A percentile compares a stretch with the other conserved stretches of the same genome.
Conservation (phyloP, 2,113 vertebrate species). For the Rhinogobius similis region DNA sequence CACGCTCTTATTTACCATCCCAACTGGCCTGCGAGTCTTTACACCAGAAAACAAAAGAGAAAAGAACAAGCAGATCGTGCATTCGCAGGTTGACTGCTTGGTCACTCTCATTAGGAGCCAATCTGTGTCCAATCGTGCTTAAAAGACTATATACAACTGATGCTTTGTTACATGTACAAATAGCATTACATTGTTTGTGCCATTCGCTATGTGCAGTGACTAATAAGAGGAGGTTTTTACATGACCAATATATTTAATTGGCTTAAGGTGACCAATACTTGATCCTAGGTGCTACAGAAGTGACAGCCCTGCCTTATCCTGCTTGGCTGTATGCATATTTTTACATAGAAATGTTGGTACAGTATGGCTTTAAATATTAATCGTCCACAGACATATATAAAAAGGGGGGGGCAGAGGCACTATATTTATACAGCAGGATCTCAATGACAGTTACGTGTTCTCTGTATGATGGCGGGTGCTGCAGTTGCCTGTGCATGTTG, state of each 20-base stretch:
- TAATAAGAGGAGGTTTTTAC: not conserved
- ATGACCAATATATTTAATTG: not conserved
- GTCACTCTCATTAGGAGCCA: constrained; percentile 36
- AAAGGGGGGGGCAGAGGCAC: constrained; percentile 7
- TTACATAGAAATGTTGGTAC: constrained; percentile 32
- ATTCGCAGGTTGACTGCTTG: constrained; percentile 26
- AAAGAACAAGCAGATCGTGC: constrained; percentile 43
- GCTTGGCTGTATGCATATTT: constrained; percentile 10
- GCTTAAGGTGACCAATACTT: not conserved
- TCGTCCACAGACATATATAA: not conserved
- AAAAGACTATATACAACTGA: constrained; percentile 3
- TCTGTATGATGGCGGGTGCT: constrained; percentile 26
- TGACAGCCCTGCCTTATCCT: not conserved
- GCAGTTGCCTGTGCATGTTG: constrained; percentile 38
- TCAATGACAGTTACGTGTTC: constrained; percentile 7
- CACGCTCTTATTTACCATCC: constrained; percentile 44
- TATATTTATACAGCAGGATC: constrained; percentile 8
- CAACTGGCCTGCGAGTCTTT: constrained; percentile 47
- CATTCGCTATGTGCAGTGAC: not conserved
- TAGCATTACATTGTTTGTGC: not conserved
- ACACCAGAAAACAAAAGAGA: constrained; percentile 46
- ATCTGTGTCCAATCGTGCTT: constrained; percentile 33
- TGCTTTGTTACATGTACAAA: not conserved
- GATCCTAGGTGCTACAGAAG: not conserved
- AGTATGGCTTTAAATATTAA: constrained; percentile 43